These are phyloP conservation scores for Apodemia mormo DNA, from an alignment of 2,888 invertebrate species.

Conservation along the genomic window DNA sequence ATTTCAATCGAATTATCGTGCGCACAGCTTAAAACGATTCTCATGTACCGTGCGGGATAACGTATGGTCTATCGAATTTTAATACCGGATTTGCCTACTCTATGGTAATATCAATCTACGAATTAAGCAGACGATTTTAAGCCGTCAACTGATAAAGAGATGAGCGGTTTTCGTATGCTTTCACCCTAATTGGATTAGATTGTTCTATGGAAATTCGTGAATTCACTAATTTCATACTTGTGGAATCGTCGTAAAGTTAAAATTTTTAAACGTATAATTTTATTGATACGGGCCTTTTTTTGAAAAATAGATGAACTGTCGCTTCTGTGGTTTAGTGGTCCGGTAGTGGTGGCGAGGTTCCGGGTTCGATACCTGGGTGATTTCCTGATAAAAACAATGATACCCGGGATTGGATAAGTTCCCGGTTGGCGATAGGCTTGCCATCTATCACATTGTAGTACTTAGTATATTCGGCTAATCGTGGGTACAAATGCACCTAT, in stretches of 20 bases:
- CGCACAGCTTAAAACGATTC: slow-evolving; percentile 70
- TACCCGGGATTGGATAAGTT: too few species aligned
- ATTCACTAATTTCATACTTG: slow-evolving; percentile 6
- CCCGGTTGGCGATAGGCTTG: too few species aligned
- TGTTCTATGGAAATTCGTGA: slow-evolving; percentile 9
- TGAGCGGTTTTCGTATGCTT: slow-evolving; percentile 33
- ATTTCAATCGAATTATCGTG: slow-evolving; percentile 44
- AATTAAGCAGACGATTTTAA: slow-evolving; percentile 50
- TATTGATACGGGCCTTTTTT: too few species aligned
- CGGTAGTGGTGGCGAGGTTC: too few species aligned
- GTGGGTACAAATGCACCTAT: too few species aligned
- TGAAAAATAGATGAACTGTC: too few species aligned
- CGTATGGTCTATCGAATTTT: slow-evolving; percentile 71
- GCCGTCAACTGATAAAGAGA: slow-evolving; percentile 47
- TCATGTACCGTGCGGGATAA: slow-evolving; percentile 66
- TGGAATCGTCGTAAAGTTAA: neutral
- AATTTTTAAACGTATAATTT: neutral
- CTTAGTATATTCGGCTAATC: too few species aligned
- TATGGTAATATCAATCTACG: slow-evolving; percentile 54
- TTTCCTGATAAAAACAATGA: too few species aligned
- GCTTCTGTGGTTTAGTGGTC: too few species aligned
- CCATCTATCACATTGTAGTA: too few species aligned
- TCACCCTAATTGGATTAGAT: slow-evolving; percentile 22
- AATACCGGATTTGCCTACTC: slow-evolving; percentile 69
- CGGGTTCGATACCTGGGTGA: too few species aligned